Evolutionary conservation across 2,113 vertebrate genomes (phyloP).

Genomic region (Pseudolaguvia tuberculata): DNA sequence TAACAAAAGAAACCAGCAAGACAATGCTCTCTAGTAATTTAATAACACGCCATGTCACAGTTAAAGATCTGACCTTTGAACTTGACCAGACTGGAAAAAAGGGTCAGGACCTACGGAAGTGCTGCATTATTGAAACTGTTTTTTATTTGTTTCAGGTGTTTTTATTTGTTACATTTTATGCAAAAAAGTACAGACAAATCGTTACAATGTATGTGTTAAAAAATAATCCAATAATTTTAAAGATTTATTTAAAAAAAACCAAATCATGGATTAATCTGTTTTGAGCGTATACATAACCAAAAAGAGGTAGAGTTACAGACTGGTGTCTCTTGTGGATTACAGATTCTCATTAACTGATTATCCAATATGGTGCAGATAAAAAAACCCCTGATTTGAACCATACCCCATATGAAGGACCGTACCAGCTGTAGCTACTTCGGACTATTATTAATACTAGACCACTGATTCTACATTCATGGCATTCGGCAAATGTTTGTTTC

Average conservation of each 20-base stretch:
- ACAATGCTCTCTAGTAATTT: not conserved
- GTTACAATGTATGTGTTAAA: not conserved
- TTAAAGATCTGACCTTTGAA: not conserved
- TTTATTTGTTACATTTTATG: not conserved
- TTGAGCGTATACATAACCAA: not conserved
- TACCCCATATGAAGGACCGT: not conserved
- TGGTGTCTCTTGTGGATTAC: not conserved
- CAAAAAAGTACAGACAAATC: not conserved
- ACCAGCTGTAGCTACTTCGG: too few species aligned
- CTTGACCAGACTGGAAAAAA: not conserved
- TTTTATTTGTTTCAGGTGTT: too few species aligned
- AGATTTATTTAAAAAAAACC: not conserved
- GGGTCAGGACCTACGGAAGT: not conserved
- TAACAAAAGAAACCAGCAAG: not conserved
- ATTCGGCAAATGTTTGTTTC: too few species aligned
- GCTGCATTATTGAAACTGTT: not conserved
- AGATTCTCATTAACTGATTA: not conserved
- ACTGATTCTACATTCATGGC: too few species aligned
- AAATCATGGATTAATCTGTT: not conserved
- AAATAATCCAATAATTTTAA: not conserved
- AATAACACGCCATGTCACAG: not conserved
- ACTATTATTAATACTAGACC: too few species aligned
- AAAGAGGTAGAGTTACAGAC: not conserved
- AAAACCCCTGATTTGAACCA: not conserved
- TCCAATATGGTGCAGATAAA: not conserved